Conservation (phyloP, 1,140 invertebrate genomes). For the Globodera ellingtonae region DNA sequence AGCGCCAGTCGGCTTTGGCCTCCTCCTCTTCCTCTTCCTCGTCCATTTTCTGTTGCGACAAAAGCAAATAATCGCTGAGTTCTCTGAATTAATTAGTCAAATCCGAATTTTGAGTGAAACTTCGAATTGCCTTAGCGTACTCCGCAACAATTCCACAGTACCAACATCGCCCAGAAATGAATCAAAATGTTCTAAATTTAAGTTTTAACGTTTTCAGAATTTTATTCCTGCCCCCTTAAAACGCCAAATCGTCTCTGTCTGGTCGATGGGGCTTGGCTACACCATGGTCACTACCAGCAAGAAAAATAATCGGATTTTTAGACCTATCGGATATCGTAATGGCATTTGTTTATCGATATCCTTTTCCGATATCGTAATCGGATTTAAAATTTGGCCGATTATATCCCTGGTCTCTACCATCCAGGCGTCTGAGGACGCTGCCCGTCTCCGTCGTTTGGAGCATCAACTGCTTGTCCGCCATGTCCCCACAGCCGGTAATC, state of each 20-base stretch:
- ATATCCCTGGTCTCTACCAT: neutral
- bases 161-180: constrained; percentile 5
- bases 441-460: neutral
- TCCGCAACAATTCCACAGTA: constrained; percentile 33
- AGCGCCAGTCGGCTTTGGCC: constrained; percentile 40
- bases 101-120: neutral
- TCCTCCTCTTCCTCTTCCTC: constrained; percentile 45
- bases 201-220: no score
- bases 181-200: constrained; percentile 13
- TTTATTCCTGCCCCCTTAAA: no score
- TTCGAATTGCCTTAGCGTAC: constrained; percentile 12
- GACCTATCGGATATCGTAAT: no score
- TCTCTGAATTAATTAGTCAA: constrained; percentile 11
- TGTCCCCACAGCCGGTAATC: neutral
- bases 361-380: neutral
- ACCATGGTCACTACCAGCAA: no score
- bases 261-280: no score
- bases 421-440: constrained; percentile 1
- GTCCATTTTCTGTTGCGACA: constrained; percentile 42
- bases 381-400: neutral
- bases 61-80: constrained; percentile 38
- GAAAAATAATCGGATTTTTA: no score
- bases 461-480: constrained; percentile 21
- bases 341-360: no score
- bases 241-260: no score